These are phyloP conservation scores for Oreochromis grahami DNA, from an alignment of 2,797 vertebrate genomes.

Conservation along the genomic window DNA sequence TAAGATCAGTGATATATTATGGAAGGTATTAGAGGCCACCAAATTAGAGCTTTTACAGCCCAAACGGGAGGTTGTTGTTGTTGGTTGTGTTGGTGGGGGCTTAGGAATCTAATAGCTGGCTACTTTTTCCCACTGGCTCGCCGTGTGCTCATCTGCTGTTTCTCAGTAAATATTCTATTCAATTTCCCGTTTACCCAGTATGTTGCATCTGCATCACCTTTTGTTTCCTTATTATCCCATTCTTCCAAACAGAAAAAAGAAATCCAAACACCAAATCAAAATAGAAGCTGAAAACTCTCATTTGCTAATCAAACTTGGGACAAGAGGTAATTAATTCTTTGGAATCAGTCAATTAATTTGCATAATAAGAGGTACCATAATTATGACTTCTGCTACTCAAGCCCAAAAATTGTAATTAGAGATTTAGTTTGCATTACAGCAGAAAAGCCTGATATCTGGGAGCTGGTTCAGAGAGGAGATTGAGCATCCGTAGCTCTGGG, in stretches of 20 bases:
- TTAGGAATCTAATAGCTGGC: background rate
- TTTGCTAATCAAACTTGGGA: constrained; percentile 82
- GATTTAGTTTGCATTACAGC: constrained; percentile 76
- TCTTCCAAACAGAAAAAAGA: constrained; percentile 14
- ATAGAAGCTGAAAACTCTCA: constrained; percentile 71
- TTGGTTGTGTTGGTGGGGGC: background rate
- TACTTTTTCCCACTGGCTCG: background rate
- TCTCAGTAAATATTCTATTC: constrained; percentile 25
- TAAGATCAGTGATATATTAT: background rate
- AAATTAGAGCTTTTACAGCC: background rate
- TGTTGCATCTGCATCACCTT: constrained; percentile 45
- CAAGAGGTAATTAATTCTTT: constrained; percentile 80
- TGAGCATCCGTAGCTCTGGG: constrained; percentile 65
- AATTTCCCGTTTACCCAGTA: constrained; percentile 5
- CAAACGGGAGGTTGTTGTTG: background rate
- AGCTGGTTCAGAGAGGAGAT: constrained; percentile 56
- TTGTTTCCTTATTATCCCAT: constrained; percentile 51
- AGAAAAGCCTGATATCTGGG: constrained; percentile 69
- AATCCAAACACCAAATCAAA: constrained; percentile 65
- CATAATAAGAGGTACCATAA: constrained; percentile 81
- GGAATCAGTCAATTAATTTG: constrained; percentile 80
- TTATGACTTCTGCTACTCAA: constrained; percentile 80
- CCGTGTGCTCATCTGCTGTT: constrained; percentile 9
- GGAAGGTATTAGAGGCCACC: background rate
- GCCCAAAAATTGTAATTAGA: constrained; percentile 80